These are phyloP conservation scores for Synergus umbraculus DNA, from an alignment of 2,888 invertebrate genomes.

Conservation along the genomic window DNA sequence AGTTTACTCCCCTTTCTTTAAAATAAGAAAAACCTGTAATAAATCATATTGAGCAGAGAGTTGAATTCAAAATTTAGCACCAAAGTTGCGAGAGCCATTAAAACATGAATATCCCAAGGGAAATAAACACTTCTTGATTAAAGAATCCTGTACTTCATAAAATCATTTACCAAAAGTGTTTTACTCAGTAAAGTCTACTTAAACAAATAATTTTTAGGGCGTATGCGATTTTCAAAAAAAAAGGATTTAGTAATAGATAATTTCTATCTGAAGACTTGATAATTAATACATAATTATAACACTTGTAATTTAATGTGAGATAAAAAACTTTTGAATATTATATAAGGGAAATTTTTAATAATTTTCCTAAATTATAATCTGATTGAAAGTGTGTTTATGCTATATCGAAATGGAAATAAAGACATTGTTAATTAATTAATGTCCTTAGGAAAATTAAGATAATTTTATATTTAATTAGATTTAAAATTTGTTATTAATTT, in stretches of 20 bases:
- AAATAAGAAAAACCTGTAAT: not conserved
- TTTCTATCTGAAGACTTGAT: not conserved
- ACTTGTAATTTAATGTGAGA: not conserved
- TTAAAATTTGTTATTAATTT: not conserved
- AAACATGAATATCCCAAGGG: not conserved
- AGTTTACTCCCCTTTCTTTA: not conserved
- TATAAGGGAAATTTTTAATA: not conserved
- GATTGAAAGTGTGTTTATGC: not conserved
- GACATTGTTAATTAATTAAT: not conserved
- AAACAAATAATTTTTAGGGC: not conserved
- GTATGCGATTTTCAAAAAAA: not conserved
- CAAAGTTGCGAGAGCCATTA: not conserved
- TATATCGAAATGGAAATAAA: not conserved
- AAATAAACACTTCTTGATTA: not conserved
- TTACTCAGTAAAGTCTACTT: not conserved
- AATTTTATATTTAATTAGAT: not conserved
- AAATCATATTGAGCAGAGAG: too few relatives aligned
- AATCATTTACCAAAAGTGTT: not conserved
- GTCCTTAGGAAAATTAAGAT: not conserved
- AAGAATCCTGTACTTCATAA: not conserved
- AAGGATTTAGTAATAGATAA: not conserved
- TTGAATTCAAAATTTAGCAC: not conserved
- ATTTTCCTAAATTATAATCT: not conserved
- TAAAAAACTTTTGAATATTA: not conserved
- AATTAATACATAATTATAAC: not conserved